Conservation (phyloP, 2,797 vertebrate genomes). For the Alectoris magna region DNA sequence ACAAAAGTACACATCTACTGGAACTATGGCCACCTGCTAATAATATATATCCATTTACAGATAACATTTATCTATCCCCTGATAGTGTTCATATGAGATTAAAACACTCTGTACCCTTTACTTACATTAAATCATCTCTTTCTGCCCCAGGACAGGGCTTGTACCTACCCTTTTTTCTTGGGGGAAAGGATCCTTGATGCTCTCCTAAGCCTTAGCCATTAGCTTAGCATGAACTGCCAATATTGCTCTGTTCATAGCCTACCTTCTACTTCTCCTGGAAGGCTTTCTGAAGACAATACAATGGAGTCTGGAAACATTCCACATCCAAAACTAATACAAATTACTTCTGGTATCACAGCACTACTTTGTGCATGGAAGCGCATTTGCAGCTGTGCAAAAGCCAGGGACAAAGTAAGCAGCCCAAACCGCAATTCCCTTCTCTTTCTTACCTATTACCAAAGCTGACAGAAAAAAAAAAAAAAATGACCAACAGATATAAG, state of each 20-base stretch:
- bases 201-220: not conserved
- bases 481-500: not conserved
- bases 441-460: slow-evolving; percentile 5
- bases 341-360: accelerated
- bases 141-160: not conserved
- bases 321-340: not conserved
- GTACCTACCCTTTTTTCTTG: not conserved
- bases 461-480: slow-evolving; percentile 8
- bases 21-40: not conserved
- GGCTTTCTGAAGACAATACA: not conserved
- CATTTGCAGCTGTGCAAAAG: not conserved
- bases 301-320: not conserved
- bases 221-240: accelerated
- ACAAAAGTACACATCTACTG: not conserved
- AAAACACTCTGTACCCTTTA: not conserved
- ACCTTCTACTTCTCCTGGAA: not conserved
- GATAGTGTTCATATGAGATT: accelerated
- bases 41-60: not conserved
- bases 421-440: not conserved
- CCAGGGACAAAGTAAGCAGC: accelerated
- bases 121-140: not conserved
- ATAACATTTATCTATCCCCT: not conserved
- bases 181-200: not conserved
- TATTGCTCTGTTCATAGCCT: not conserved
- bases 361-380: not conserved